phyloP scores from a whole-genome alignment of 2,113 vertebrate species.

The Equus przewalskii region DNA sequence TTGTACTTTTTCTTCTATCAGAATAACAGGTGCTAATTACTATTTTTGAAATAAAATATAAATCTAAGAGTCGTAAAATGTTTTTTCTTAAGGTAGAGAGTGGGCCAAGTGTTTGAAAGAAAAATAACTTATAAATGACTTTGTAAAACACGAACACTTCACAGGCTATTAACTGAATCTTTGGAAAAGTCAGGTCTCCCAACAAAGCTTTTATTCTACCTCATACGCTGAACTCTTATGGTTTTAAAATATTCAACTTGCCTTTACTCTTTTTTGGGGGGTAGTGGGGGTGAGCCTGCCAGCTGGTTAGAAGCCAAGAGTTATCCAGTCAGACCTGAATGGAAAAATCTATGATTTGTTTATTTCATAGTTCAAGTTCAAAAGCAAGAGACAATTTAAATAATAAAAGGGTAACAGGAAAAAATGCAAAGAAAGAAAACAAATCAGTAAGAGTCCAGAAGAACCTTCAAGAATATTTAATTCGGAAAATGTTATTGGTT shows the following conservation, averaged over 20 bases:
- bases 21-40: slow-evolving; percentile 75
- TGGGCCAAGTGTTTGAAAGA: slow-evolving; percentile 14
- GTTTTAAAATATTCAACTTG: slow-evolving; percentile 72
- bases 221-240: slow-evolving; percentile 77
- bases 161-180: slow-evolving; percentile 68
- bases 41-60: slow-evolving; percentile 72
- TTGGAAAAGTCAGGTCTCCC: slow-evolving; percentile 69
- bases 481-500: slow-evolving; percentile 88
- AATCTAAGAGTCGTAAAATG: slow-evolving; percentile 56
- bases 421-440: slow-evolving; percentile 87
- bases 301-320: slow-evolving; percentile 87
- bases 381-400: slow-evolving; percentile 87
- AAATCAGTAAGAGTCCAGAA: slow-evolving; percentile 86
- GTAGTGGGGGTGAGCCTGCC: slow-evolving; percentile 72
- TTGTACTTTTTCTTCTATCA: slow-evolving; percentile 56
- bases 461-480: slow-evolving; percentile 89
- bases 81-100: slow-evolving; percentile 52
- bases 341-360: slow-evolving; percentile 78
- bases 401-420: slow-evolving; percentile 87
- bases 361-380: slow-evolving; percentile 88
- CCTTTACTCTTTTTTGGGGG: slow-evolving; percentile 56
- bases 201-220: slow-evolving; percentile 84
- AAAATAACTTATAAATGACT: slow-evolving; percentile 82
- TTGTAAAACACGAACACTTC: slow-evolving; percentile 78
- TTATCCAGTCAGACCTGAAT: slow-evolving; percentile 87